Conservation (phyloP, 2,113 vertebrate species). For the Campylomormyrus numenius region DNA sequence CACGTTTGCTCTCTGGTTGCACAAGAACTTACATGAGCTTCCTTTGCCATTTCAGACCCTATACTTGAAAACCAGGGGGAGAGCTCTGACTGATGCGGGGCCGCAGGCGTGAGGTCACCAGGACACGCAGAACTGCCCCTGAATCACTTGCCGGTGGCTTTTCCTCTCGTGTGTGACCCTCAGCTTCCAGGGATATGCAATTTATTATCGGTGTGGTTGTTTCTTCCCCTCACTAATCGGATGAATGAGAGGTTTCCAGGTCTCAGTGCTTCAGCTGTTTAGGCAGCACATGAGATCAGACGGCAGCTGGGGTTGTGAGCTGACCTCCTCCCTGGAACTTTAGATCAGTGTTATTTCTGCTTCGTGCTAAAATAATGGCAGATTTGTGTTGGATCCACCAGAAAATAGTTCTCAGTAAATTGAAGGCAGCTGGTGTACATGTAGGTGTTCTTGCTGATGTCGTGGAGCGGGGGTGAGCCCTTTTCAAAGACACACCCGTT, state of each 20-base stretch:
- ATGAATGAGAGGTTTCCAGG: neutral
- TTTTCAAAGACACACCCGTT: neutral
- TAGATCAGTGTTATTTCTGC: neutral
- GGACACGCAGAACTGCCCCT: neutral
- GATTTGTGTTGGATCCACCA: neutral
- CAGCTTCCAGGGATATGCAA: neutral
- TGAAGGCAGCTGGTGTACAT: neutral
- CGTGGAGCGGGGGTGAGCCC: neutral
- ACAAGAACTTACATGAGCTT: constrained; percentile 10
- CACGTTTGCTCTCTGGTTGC: neutral
- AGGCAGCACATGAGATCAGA: neutral
- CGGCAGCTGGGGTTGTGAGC: neutral
- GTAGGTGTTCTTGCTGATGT: neutral
- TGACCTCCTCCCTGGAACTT: neutral
- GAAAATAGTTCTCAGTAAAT: neutral
- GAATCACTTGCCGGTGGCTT: neutral
- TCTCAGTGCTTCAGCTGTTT: neutral
- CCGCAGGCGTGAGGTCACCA: constrained; percentile 54
- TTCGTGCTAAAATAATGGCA: neutral
- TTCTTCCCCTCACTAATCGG: neutral
- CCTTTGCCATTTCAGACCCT: constrained; percentile 68
- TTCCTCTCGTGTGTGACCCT: neutral
- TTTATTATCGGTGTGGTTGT: neutral
- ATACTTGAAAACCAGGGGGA: constrained; percentile 83
- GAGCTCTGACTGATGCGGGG: constrained; percentile 65